phyloP scores from a whole-genome alignment of 2,797 vertebrate genomes.

The Onychomys arenicola region DNA sequence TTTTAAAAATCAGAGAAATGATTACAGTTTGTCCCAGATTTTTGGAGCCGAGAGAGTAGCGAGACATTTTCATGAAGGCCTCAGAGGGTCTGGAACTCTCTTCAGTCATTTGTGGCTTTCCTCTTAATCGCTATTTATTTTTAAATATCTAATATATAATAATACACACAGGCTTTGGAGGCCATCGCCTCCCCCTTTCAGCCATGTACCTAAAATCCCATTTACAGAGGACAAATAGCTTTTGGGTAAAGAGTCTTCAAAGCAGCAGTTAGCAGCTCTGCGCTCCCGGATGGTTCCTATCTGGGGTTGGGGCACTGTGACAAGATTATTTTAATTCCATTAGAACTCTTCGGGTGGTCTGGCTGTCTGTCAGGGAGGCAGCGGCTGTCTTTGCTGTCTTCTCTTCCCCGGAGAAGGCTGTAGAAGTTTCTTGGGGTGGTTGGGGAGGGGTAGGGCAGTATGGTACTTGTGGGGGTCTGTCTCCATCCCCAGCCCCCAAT shows the following conservation, averaged over 20 bases:
- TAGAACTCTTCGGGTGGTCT: slow-evolving; percentile 61
- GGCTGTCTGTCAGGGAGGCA: neutral
- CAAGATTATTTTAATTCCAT: slow-evolving; percentile 73
- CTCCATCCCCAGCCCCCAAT: neutral
- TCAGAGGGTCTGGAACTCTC: slow-evolving; percentile 50
- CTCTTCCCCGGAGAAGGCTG: neutral
- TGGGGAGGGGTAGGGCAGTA: accelerated
- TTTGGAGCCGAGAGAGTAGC: neutral
- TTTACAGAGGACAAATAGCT: slow-evolving; percentile 77
- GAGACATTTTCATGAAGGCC: slow-evolving; percentile 72
- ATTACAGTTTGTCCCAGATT: slow-evolving; percentile 57
- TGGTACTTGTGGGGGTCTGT: neutral
- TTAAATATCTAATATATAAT: slow-evolving; percentile 72
- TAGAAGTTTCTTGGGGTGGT: neutral
- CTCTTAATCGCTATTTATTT: slow-evolving; percentile 73
- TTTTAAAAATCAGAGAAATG: slow-evolving; percentile 31
- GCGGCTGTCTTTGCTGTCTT: slow-evolving; percentile 24
- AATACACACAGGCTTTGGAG: slow-evolving; percentile 40
- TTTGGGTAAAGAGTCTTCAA: slow-evolving; percentile 75
- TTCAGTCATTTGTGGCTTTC: slow-evolving; percentile 21
- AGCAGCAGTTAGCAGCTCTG: slow-evolving; percentile 39
- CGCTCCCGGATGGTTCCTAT: neutral
- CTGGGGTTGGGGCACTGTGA: slow-evolving; percentile 8
- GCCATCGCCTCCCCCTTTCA: slow-evolving; percentile 7
- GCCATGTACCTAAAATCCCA: slow-evolving; percentile 72